Evolutionary conservation across 1,140 invertebrate genomes (phyloP), one percentile per base, ranked within the genome.

Genomic region (Bemisia tabaci): DNA sequence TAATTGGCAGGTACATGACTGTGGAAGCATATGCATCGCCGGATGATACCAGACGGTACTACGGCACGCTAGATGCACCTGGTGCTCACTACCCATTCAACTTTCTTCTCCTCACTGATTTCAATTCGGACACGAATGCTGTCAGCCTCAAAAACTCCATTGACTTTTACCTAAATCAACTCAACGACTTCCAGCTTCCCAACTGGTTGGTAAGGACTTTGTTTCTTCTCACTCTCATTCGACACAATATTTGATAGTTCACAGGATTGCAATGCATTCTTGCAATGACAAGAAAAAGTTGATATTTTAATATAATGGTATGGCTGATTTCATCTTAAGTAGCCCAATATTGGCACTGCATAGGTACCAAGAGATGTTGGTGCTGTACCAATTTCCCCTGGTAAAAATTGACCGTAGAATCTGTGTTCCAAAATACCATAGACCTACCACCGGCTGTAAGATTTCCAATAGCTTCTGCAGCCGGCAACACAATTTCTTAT

Each of bases 121-220:
- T 80, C 0, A 74, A 75, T 5, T 69, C 71, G 0, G 62, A 70
- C 0, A 82, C 81, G 0, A 78, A 69, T 26, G 78, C 82, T 0
- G 61, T 72, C 17, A 76, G 81, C 12, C 78, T 84, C 22, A 74
- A 82, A 12, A 72, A 76, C 0, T 68, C 78, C 1, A 80, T 87
- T 22, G 73, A 82, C 0, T 70, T 71, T 1, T 87, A 84, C 84
- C 74, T 85, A 1, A 73, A 74, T 0, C 76, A 78, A 22, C 77
- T 82, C 70, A 81, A 82, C 0, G 65, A 72, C 65, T 77, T 76
- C 12, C 72, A 70, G 12, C 78, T 78, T 64, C 73, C 82, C 21
- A 84, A 84, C 69, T 85, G 83, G 82, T 77, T 83, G 74, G 81
- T 85, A 72, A 76, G 77, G 76, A 61, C 12, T 12, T n/a, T n/a